Base-by-base conservation (phyloP, 2,113 vertebrate species). In the Labeo catla region DNA sequence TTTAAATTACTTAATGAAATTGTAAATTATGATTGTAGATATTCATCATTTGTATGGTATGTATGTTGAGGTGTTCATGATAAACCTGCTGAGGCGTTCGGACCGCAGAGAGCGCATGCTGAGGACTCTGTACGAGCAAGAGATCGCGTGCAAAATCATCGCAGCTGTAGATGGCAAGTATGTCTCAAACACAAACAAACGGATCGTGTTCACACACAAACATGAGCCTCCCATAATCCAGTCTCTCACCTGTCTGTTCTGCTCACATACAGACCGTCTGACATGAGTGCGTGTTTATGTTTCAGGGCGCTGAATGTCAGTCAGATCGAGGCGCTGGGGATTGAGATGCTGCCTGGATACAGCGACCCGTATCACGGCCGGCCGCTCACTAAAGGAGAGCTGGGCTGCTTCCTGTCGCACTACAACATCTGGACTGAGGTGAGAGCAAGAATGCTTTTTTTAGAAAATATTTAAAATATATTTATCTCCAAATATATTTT, bases 121-220 rank as follows among this genome's bases (percentile, higher is more conserved):
- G 85, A 93, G 92, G 8, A 96, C 95, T 0, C 93, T 98, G 12
- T 92, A 95, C 0, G 96, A 96, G 50, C 95, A 96, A 66, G 93
- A 96, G 90, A 96, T 98, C 21, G 90, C 93, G 4, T 93, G 94
- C 84, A 97, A 96, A 86, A 87, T 97, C 4, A 94, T 95, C 49
- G 95, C 97, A 84, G 97, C 97, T 6, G 96, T 97, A 91, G 97
- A 98, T 85, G 96, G 97, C 92, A 98, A 96, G 96, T 97, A 95
- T 52, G 93, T 83, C 50, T 68, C 23, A 52, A 36, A 52, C 50
- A 52, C 28, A 50, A 34, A 72, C 36, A 13, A 9, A n/a, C 57
- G 0, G 3, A 39, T 72, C 52, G 68, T 73, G 45, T 63, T 36
- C 49, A 70, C 8, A 63, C 39, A 6, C 73, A 78, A 43, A 76